phyloP scores from a whole-genome alignment of 2,797 vertebrate genomes.

The Coendou prehensilis region DNA sequence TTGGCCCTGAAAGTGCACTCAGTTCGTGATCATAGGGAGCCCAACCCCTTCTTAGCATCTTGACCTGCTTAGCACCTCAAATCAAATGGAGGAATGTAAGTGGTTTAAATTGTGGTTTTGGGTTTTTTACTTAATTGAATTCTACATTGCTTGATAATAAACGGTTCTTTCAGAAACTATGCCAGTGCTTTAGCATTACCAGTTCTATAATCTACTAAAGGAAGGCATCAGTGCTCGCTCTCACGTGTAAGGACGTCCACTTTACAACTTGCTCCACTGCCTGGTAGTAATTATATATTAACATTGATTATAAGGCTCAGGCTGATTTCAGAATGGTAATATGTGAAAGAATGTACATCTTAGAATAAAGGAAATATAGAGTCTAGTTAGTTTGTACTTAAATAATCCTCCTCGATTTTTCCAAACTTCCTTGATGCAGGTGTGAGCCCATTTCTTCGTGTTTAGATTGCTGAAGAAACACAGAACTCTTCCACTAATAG shows the following conservation, averaged over 20 bases:
- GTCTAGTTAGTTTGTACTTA: constrained; percentile 44
- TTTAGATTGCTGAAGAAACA: constrained; percentile 11
- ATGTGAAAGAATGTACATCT: neutral
- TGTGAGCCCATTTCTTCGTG: neutral
- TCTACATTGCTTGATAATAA: neutral
- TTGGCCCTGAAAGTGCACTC: neutral
- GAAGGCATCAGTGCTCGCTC: neutral
- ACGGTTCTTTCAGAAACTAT: constrained; percentile 34
- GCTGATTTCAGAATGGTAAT: constrained; percentile 50
- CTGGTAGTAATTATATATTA: neutral
- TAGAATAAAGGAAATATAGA: neutral
- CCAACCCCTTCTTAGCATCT: neutral
- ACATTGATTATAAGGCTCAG: neutral
- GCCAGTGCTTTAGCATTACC: neutral
- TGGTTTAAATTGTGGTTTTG: neutral
- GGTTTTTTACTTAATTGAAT: neutral
- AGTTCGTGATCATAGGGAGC: neutral
- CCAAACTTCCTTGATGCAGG: neutral
- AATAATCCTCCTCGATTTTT: neutral
- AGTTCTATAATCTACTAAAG: constrained; percentile 4
- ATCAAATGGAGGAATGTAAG: neutral
- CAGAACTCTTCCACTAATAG: constrained; percentile 7
- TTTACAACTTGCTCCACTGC: neutral
- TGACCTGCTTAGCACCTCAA: neutral
- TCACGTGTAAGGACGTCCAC: neutral